phyloP scores from a whole-genome alignment of 1,140 invertebrate genomes.

The Polypedilum pembai region DNA sequence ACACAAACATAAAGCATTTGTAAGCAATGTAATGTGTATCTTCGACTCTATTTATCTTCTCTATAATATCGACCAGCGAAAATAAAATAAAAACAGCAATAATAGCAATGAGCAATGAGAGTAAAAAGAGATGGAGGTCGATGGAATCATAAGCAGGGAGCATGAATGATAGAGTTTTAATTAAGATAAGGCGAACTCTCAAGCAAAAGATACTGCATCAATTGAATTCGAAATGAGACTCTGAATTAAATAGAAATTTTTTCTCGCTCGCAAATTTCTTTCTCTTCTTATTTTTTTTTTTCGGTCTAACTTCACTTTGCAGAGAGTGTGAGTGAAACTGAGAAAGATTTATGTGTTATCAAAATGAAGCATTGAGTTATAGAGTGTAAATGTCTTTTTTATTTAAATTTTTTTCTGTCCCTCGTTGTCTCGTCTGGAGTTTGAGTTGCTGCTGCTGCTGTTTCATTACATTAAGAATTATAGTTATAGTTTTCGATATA shows the following conservation, averaged over 20 bases:
- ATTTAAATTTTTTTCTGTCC: slow-evolving; percentile 5
- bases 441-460: neutral
- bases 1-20: slow-evolving; percentile 21
- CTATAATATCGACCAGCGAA: slow-evolving; percentile 7
- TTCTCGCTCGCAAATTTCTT: neutral
- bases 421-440: neutral
- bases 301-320: neutral
- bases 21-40: slow-evolving; percentile 9
- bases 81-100: neutral
- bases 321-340: neutral
- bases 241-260: neutral
- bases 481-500: neutral
- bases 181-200: neutral
- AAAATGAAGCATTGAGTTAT: slow-evolving; percentile 28
- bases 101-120: neutral
- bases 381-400: slow-evolving; percentile 27
- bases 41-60: neutral
- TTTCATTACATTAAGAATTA: neutral
- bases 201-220: neutral
- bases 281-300: no score
- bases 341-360: slow-evolving; percentile 24
- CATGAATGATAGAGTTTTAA: slow-evolving; percentile 23
- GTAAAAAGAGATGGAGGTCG: neutral
- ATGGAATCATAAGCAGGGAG: slow-evolving; percentile 22
- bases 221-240: slow-evolving; percentile 23